These are phyloP conservation scores for Smittia sp. DNA, from an alignment of 2,888 invertebrate genomes.

Conservation along the genomic window DNA sequence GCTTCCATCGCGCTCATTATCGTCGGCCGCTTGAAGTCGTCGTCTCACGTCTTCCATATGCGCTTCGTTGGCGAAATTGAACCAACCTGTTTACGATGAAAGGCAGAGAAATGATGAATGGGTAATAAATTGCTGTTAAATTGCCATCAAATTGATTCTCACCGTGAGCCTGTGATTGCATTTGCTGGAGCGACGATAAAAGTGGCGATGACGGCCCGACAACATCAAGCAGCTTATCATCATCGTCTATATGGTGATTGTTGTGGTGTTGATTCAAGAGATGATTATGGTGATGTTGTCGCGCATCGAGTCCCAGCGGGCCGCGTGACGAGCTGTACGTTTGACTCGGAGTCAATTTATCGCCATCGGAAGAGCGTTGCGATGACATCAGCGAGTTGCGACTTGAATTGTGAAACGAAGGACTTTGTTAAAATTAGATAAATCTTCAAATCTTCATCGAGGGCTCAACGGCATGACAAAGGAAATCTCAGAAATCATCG, in stretches of 20 bases:
- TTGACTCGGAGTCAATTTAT: constrained; percentile 58
- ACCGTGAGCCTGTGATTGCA: constrained; percentile 56
- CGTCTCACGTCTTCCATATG: constrained; percentile 42
- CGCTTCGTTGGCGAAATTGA: constrained; percentile 50
- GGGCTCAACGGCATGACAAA: not conserved
- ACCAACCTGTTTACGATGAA: constrained; percentile 57
- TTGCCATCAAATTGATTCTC: constrained; percentile 44
- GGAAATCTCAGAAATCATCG: constrained; percentile 24
- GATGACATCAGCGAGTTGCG: constrained; percentile 67
- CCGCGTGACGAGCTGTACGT: constrained; percentile 55
- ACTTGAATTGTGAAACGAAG: constrained; percentile 46
- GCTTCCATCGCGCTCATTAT: constrained; percentile 65
- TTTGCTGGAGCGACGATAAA: constrained; percentile 56
- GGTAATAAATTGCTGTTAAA: constrained; percentile 23
- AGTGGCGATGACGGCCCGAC: constrained; percentile 82
- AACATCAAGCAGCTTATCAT: constrained; percentile 81
- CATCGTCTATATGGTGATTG: constrained; percentile 60
- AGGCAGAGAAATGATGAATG: not conserved
- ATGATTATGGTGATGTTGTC: constrained; percentile 51
- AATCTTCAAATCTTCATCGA: no score
- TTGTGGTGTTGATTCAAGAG: constrained; percentile 34
- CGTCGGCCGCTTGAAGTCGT: constrained; percentile 57
- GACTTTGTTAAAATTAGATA: constrained; percentile 23
- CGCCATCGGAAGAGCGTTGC: constrained; percentile 55
- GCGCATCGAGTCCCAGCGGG: constrained; percentile 52